Conservation (phyloP, 2,797 vertebrate genomes). For the Coregonus sp. region DNA sequence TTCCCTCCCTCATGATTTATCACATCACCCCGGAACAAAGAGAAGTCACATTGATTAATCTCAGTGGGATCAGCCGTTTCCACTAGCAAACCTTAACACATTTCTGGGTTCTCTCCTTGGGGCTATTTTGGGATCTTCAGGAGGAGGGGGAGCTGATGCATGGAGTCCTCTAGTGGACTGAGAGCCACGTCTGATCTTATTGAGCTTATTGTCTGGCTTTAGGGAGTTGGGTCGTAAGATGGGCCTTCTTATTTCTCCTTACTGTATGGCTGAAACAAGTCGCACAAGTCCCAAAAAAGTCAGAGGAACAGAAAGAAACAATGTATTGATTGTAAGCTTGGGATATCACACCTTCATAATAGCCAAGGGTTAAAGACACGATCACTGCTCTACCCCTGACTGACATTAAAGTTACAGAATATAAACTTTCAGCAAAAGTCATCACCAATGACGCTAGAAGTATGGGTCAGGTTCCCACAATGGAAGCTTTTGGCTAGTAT, state of each 20-base stretch:
- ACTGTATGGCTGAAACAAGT: no score
- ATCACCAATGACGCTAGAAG: not conserved
- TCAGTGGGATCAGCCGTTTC: conserved; percentile 45
- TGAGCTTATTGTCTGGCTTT: conserved; percentile 20
- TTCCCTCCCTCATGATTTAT: conserved; percentile 43
- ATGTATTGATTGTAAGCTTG: not conserved
- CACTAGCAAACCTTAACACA: conserved; percentile 59
- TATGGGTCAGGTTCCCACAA: not conserved
- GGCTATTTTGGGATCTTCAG: conserved; percentile 48
- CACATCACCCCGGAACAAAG: conserved; percentile 35
- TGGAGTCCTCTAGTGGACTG: conserved; percentile 23
- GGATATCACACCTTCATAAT: not conserved
- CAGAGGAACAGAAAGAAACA: not conserved
- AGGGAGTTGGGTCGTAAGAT: not conserved
- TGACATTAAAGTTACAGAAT: not conserved
- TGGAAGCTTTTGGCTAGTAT: not conserved
- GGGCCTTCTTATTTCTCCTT: not conserved
- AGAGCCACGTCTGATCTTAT: conserved; percentile 32
- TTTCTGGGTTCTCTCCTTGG: conserved; percentile 44
- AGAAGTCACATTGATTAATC: conserved; percentile 51
- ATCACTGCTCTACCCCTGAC: not conserved
- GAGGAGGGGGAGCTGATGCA: conserved; percentile 33
- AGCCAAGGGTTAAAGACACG: not conserved
- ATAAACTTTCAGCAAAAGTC: not conserved
- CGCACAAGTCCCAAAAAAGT: no score